These are phyloP conservation scores for Chrysocyon brachyurus DNA, from an alignment of 2,797 vertebrate species.

Conservation along the genomic window DNA sequence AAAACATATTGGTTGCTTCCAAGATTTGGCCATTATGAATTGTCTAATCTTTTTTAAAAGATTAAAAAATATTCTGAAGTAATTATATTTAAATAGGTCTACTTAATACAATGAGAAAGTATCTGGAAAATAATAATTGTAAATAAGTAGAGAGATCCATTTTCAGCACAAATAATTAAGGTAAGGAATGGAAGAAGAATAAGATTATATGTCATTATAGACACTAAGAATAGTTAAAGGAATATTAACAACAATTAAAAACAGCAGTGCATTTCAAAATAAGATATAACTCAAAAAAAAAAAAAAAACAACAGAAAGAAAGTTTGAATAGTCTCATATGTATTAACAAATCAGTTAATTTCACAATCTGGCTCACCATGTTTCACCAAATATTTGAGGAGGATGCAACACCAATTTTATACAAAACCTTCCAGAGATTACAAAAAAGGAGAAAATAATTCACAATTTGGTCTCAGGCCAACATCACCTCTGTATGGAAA, in stretches of 20 bases:
- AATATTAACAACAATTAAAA: slow-evolving; percentile 16
- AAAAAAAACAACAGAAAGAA: background rate
- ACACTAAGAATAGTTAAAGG: background rate
- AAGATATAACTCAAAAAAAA: background rate
- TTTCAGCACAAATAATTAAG: background rate
- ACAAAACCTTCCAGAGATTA: background rate
- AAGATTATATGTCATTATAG: background rate
- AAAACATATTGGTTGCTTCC: background rate
- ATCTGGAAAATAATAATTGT: background rate
- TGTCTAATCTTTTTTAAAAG: background rate
- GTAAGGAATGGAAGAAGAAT: background rate
- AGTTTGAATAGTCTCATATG: background rate
- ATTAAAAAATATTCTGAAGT: background rate
- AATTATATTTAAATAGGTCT: background rate
- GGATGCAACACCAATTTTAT: background rate
- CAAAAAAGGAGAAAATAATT: background rate
- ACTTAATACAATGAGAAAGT: background rate
- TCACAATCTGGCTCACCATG: background rate
- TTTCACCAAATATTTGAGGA: background rate
- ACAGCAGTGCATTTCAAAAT: background rate
- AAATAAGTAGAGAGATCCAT: background rate
- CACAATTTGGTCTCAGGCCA: background rate
- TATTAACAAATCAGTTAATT: background rate
- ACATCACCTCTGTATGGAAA: background rate
- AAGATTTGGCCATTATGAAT: background rate